A percentile compares a stretch with the other conserved stretches of the same genome.
Conservation (phyloP, 2,888 invertebrate genomes). For the Cremastinae sp. region DNA sequence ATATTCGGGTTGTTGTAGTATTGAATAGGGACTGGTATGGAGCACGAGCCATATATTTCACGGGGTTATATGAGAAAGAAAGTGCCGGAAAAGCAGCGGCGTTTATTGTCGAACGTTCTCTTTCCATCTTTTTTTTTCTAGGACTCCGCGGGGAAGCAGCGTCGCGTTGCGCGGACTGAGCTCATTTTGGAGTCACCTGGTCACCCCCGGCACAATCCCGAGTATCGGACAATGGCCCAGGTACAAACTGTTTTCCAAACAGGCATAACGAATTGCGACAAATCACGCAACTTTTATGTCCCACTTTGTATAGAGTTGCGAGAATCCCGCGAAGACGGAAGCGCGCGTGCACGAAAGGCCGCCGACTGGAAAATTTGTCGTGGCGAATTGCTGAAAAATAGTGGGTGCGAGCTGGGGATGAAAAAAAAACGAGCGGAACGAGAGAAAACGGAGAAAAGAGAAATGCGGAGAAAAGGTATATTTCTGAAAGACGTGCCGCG, state of each 20-base stretch:
- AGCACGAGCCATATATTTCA: constrained; percentile 53
- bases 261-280: constrained; percentile 72
- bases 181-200: constrained; percentile 70
- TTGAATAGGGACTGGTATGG: constrained; percentile 21
- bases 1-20: constrained; percentile 11
- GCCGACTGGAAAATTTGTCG: constrained; percentile 60
- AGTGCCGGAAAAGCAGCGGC: constrained; percentile 41
- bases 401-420: constrained; percentile 52
- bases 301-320: constrained; percentile 23
- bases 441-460: constrained; percentile 53
- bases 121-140: neutral
- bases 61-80: constrained; percentile 39
- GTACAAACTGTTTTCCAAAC: constrained; percentile 71
- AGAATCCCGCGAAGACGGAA: constrained; percentile 16
- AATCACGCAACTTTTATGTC: constrained; percentile 66
- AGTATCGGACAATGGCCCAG: constrained; percentile 66
- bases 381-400: constrained; percentile 61
- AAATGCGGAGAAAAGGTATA: constrained; percentile 17
- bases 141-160: constrained; percentile 32
- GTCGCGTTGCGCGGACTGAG: constrained; percentile 26
- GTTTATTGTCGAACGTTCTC: constrained; percentile 39
- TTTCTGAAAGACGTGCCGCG: neutral
- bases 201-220: constrained; percentile 49
- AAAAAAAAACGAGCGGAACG: constrained; percentile 37
- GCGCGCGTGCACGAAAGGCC: constrained; percentile 25